Evolutionary conservation across 1,140 invertebrate genomes (phyloP).

Genomic region (Macrotrachela quadricornifera): DNA sequence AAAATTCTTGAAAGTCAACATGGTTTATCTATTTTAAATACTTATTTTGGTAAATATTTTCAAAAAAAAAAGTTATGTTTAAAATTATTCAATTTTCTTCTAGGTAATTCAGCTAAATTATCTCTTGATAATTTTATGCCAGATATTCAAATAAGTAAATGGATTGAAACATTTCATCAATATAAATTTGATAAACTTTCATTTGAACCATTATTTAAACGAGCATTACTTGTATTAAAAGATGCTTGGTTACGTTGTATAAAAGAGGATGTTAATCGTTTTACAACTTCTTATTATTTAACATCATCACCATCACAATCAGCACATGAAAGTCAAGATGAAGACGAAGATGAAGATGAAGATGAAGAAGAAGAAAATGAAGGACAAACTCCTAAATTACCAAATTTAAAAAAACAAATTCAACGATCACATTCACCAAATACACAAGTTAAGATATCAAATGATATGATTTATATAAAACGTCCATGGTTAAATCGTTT

Average conservation of each 20-base stretch:
- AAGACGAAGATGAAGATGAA: background rate
- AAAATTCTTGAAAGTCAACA: slow-evolving; percentile 21
- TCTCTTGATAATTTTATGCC: background rate
- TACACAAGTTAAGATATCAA: background rate
- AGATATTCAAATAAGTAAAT: background rate
- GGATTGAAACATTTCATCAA: background rate
- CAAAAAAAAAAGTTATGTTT: no score
- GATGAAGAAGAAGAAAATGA: background rate
- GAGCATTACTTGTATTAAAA: slow-evolving; percentile 18
- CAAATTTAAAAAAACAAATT: background rate
- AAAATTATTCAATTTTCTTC: no score
- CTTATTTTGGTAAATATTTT: slow-evolving; percentile 20
- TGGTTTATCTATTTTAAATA: slow-evolving; percentile 28
- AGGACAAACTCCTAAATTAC: background rate
- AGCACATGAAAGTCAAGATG: background rate
- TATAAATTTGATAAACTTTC: background rate
- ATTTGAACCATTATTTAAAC: slow-evolving; percentile 10
- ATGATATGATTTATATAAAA: background rate
- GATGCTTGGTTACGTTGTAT: slow-evolving; percentile 23
- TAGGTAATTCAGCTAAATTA: background rate
- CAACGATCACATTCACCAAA: background rate
- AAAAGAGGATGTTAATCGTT: slow-evolving; percentile 26
- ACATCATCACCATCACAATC: background rate
- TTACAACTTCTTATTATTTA: slow-evolving; percentile 4
- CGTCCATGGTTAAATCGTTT: background rate